Base-by-base conservation (phyloP, 64 coral and sea anemone species). In the Stichodactyla helianthus region DNA sequence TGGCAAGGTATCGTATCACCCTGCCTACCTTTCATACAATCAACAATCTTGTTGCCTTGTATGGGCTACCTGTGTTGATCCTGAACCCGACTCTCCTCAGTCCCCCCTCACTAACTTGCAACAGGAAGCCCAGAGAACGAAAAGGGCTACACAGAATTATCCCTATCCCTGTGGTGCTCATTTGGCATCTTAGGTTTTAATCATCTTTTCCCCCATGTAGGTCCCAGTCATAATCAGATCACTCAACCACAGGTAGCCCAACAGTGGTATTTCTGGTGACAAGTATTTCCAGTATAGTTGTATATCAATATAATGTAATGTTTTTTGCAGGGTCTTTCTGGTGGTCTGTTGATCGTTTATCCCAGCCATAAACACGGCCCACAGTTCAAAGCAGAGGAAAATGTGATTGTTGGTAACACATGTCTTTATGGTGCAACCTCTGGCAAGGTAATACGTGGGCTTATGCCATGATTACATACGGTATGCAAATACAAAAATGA, bases 401-500 rank as follows among this genome's bases (percentile, higher is more conserved):
- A 93, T 64, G 86, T 94, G 4, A 92, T 98, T 57, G 95, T 94
- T 44, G 95, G 95, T 19, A 98, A 98, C 79, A 91, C 90, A 5
- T 98, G 95, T 77, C 90, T 98, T 9, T 98, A 98, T 81, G 95
- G 95, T 25, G 89, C 87, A 13, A 98, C 95, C 19, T 93, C 95
- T n/a, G 95, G 95, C 26, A 98, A 98, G 92, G 95, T 97, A 89
- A 56, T 64, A 28, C 12, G 78, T 16, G 18, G 77, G 35, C 77
- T 79, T 2, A 79, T 51, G 18, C 10, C 78, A 81, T 52, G 7
- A 7, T 79, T 50, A 18, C 6, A 16, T 18, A 51, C 5, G 26
- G 2, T 9, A 79, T 19, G 35, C 18, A 79, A 51, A 50, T 50
- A 16, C 5, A 17, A 63, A 63, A 63, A 18, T 44, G 35, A 44